Evolutionary conservation across 2,888 invertebrate species (phyloP).

Genomic region (Notodonta ziczac): DNA sequence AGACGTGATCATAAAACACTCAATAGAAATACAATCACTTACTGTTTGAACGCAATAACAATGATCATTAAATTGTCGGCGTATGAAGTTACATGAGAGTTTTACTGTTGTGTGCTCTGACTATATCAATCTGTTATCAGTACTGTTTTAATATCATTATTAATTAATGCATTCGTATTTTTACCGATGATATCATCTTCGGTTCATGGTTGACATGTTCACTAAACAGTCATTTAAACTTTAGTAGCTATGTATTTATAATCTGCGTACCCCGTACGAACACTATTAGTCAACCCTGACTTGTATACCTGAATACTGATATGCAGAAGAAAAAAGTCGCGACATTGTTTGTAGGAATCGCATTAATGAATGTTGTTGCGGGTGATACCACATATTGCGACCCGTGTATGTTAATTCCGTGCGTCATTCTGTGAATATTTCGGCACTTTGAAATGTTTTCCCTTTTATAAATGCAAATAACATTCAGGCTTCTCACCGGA

Average conservation of each 20-base stretch:
- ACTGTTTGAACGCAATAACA: slow-evolving; percentile 35
- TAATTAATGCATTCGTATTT: not conserved
- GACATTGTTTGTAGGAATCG: too few species aligned
- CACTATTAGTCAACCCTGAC: too few species aligned
- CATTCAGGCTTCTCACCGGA: slow-evolving; percentile 20
- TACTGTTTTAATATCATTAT: too few species aligned
- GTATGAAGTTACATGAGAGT: slow-evolving; percentile 12
- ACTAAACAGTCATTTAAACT: too few species aligned
- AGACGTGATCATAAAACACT: slow-evolving; percentile 28
- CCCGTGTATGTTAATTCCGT: slow-evolving; percentile 16
- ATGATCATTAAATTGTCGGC: slow-evolving; percentile 32
- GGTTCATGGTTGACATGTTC: too few species aligned
- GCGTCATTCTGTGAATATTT: slow-evolving; percentile 37
- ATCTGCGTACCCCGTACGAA: too few species aligned
- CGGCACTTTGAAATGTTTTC: slow-evolving; percentile 18
- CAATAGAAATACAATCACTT: slow-evolving; percentile 35
- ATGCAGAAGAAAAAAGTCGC: too few species aligned
- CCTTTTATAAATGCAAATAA: slow-evolving; percentile 31
- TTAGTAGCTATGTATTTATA: too few species aligned
- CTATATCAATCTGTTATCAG: too few species aligned
- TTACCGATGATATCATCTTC: not conserved
- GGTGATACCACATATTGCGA: slow-evolving; percentile 2
- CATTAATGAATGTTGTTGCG: not conserved
- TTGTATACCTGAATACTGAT: too few species aligned
- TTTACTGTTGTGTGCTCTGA: not conserved